Base-by-base conservation (phyloP, 2,113 vertebrate genomes). In the Nothocercus nigrocapillus region DNA sequence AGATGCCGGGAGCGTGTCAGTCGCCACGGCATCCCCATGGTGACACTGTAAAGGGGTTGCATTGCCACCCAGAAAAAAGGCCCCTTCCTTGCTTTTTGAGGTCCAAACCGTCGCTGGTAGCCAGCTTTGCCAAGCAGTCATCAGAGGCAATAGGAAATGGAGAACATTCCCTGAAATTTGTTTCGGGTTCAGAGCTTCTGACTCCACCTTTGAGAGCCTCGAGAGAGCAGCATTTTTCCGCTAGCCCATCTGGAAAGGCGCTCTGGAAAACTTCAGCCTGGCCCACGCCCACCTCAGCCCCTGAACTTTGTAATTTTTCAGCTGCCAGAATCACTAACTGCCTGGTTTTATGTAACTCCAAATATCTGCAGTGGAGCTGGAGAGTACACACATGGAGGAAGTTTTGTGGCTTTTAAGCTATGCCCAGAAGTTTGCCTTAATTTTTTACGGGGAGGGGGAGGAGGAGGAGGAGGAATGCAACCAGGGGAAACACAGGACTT, bases 231-330 rank as follows among this genome's bases (percentile, higher is more conserved):
- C 1, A 0, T 76, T 95, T 97, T 97, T 95, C 89, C 93, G 96
- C 82, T 0, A 3, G 75, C 97, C 96, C 91, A 94, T 88, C 96
- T 96, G 95, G 94, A 96, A 92, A 6, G 11, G 85, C 38, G 19
- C 91, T 96, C 94, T 97, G 96, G 96, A 97, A 91, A 96, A 95
- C 89, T 97, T 93, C 93, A 97, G 82, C 17, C 79, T 86, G 91
- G 96, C 95, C 94, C 76, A 38, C 85, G 0, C 91, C 59, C 45
- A 96, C 90, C 79, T 89, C 74, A 44, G 89, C 49, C 92, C 86
- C 94, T 96, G 96, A 97, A 96, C 92, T 96, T 96, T 88, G 86
- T 85, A 81, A 90, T 94, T 96, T 96, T 97, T 96, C 89, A 75
- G 54, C 96, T 94, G 94, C 95, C 95, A 96, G 94, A 94, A 94